Base-by-base conservation (phyloP, 2,888 invertebrate species). In the Sabatieria punctata region DNA sequence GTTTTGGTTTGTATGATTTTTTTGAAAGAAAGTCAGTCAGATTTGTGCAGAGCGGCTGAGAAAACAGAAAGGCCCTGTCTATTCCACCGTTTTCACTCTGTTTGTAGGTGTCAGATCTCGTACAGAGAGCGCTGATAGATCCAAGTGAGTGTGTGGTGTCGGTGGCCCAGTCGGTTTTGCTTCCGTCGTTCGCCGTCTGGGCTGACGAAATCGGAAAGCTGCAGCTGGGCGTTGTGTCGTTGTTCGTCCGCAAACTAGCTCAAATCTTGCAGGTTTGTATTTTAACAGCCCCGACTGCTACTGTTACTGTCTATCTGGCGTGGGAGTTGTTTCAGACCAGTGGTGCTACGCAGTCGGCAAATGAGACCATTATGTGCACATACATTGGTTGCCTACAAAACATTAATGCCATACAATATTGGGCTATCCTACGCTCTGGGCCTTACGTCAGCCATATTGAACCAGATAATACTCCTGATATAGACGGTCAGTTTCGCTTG, bases 151-250 rank as follows among this genome's bases (percentile, higher is more conserved):
- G 57, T 40, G 67, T 67, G 23, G 56, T 60, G 33, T 51, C 47
- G 11, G 56, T 60, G 15, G 59, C 63, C 6, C 57, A 58, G 37
- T 55, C 61, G 36, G 57, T 65, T 13, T 57, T 68, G 42, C 58
- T 68, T 45, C 68, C 68, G 4, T 59, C 65, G 3, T 57, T 67
- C 45, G 65, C 65, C 3, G 50, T 59, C 46, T 68, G 68, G 68
- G 58, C 67, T 2, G 51, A 58, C 21, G 63, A 65, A 46, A 54
- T 68, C 30, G 62, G 60, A 19, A 57, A 57, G 19, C 55, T 68
- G 22, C 61, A 66, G 41, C 56, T 59, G 37, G 59, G 57, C 53
- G 55, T 68, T 18, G 52, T 64, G 22, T 60, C 63, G 43, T 56
- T 57, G 41, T 52, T 66, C 48, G 33, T 26, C 2, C 15, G 19